Percentiles rank a stretch among this genome's conserved stretches.
phyloP scores from a whole-genome alignment of 2,113 vertebrate genomes.

The Egretta garzetta region DNA sequence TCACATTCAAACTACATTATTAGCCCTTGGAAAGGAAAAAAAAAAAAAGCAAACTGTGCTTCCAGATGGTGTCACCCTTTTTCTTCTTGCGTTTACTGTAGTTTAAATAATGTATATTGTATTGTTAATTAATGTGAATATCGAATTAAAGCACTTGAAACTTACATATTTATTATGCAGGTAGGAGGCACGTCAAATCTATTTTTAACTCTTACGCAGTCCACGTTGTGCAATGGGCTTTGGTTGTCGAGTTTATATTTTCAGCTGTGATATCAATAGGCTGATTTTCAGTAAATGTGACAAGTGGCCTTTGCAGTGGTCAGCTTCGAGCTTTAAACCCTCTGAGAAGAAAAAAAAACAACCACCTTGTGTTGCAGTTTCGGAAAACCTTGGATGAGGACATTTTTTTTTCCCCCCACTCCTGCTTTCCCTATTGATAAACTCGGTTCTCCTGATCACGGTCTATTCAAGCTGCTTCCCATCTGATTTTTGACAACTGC shows the following conservation, averaged over 20 bases:
- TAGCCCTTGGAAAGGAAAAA: conserved; percentile 59
- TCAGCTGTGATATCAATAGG: conserved; percentile 77
- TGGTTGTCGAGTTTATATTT: conserved; percentile 77
- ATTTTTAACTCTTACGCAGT: conserved; percentile 85
- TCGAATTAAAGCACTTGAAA: conserved; percentile 85
- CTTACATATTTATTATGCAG: conserved; percentile 86
- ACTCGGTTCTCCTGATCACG: conserved; percentile 75
- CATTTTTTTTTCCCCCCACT: conserved; percentile 54
- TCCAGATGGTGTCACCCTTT: conserved; percentile 80
- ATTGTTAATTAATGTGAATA: conserved; percentile 89
- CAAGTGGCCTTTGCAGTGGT: conserved; percentile 83
- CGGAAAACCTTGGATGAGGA: conserved; percentile 77
- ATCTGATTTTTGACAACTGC: conserved; percentile 76
- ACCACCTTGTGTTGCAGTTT: conserved; percentile 72
- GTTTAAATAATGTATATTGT: conserved; percentile 88
- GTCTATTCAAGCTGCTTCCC: conserved; percentile 75
- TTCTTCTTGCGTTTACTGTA: conserved; percentile 78
- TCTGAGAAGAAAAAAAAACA: conserved; percentile 66
- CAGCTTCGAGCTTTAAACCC: conserved; percentile 81
- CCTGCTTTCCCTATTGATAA: conserved; percentile 79
- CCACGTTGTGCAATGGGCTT: conserved; percentile 71
- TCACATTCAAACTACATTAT: conserved; percentile 76
- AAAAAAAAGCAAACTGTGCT: conserved; percentile 76
- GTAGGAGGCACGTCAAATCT: conserved; percentile 83
- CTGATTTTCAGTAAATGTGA: conserved; percentile 84